phyloP scores from a whole-genome alignment of 2,113 vertebrate genomes.

The Garra rufa region DNA sequence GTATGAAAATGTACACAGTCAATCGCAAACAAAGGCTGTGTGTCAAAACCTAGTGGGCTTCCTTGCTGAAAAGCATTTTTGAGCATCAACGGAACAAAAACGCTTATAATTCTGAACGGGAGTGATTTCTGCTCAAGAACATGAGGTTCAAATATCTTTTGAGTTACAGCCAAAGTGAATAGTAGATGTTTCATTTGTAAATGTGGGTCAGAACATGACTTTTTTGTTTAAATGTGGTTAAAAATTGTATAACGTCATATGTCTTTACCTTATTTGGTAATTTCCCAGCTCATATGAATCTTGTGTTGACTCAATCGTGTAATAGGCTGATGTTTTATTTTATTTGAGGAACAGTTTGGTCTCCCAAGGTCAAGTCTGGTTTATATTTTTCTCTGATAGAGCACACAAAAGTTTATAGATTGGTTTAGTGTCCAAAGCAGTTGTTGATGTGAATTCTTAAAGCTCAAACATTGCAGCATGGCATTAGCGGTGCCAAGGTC shows the following conservation, averaged over 20 bases:
- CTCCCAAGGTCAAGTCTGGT: neutral
- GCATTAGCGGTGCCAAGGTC: neutral
- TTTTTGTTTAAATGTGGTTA: neutral
- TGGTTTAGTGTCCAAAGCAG: neutral
- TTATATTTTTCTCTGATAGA: neutral
- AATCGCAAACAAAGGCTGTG: conserved; percentile 29
- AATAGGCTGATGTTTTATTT: neutral
- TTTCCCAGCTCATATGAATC: conserved; percentile 12
- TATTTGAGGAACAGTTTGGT: neutral
- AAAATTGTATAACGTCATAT: neutral
- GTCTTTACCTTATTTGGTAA: conserved; percentile 76
- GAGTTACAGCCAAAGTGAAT: neutral
- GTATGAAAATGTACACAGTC: neutral
- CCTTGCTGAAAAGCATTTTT: neutral
- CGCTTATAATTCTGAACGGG: neutral
- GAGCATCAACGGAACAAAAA: neutral
- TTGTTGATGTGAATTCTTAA: neutral
- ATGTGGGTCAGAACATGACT: neutral
- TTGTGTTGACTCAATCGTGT: neutral
- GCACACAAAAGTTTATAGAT: neutral
- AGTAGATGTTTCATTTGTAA: neutral
- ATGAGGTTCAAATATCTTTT: neutral
- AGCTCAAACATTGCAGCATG: neutral
- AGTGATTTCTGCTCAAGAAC: neutral
- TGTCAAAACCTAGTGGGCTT: neutral